These are phyloP conservation scores for Tenthredo distinguenda DNA, from an alignment of 2,888 invertebrate species.

Conservation along the genomic window DNA sequence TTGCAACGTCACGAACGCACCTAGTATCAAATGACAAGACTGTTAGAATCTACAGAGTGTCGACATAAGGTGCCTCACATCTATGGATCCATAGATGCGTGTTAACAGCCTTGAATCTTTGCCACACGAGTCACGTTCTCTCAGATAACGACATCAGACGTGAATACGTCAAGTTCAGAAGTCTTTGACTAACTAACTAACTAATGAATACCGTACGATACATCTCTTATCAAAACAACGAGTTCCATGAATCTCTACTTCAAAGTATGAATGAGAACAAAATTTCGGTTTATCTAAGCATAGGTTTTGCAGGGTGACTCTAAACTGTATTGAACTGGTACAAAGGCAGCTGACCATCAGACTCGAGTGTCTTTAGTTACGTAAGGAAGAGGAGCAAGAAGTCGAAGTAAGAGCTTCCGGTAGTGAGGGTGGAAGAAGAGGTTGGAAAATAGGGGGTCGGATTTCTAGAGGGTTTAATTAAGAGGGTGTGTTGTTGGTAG, in stretches of 20 bases:
- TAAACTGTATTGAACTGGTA: neutral
- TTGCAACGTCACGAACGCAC: slow-evolving; percentile 34
- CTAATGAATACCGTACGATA: neutral
- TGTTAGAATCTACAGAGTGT: neutral
- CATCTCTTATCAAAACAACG: neutral
- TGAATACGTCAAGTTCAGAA: neutral
- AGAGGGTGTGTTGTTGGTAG: slow-evolving; percentile 68
- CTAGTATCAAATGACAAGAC: slow-evolving; percentile 27
- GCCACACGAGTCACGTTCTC: neutral
- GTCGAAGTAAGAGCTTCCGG: slow-evolving; percentile 58
- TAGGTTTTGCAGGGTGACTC: neutral
- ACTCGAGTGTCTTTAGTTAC: slow-evolving; percentile 49
- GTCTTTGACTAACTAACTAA: slow-evolving; percentile 1
- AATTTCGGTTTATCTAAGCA: neutral
- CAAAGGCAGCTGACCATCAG: neutral
- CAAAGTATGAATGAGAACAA: neutral
- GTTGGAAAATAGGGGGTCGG: slow-evolving; percentile 58
- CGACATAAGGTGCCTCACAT: neutral
- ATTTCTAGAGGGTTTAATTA: slow-evolving; percentile 71
- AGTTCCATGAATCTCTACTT: neutral
- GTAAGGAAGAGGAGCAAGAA: slow-evolving; percentile 56
- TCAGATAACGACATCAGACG: neutral
- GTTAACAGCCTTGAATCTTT: neutral
- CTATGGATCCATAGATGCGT: neutral
- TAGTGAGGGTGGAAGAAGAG: slow-evolving; percentile 48